Percentiles rank a stretch among this genome's conserved stretches.
phyloP scores from a whole-genome alignment of 2,888 invertebrate species.

The Agonopterix subpropinquella region DNA sequence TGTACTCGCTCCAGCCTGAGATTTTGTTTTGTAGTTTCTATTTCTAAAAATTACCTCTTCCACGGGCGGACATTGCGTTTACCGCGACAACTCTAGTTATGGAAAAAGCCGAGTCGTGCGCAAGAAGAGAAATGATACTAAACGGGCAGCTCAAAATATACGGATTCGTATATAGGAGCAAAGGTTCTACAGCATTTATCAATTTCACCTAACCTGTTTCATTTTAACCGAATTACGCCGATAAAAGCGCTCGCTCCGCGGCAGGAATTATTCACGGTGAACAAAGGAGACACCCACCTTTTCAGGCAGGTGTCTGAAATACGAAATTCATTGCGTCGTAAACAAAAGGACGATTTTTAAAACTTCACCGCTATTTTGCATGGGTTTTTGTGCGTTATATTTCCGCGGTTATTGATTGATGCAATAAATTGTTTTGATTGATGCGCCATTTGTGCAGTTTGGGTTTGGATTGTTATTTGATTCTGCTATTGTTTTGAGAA shows the following conservation, averaged over 20 bases:
- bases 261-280: slow-evolving; percentile 49
- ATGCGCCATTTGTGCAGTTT: not conserved
- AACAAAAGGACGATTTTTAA: slow-evolving; percentile 59
- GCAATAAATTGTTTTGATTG: slow-evolving; percentile 5
- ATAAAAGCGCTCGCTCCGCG: slow-evolving; percentile 34
- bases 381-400: slow-evolving; percentile 28
- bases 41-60: no score
- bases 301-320: slow-evolving; percentile 56
- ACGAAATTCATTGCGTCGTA: slow-evolving; percentile 61
- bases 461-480: no score
- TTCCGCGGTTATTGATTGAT: slow-evolving; percentile 25
- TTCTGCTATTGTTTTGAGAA: no score
- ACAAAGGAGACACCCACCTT: slow-evolving; percentile 52
- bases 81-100: no score
- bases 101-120: no score
- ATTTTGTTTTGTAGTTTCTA: no score
- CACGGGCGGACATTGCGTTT: no score
- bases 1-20: no score
- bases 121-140: no score
- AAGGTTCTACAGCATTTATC: slow-evolving; percentile 34
- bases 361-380: slow-evolving; percentile 30
- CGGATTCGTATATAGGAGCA: no score
- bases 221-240: slow-evolving; percentile 46
- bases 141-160: no score
- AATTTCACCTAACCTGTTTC: slow-evolving; percentile 47